phyloP scores from a whole-genome alignment of 2,888 invertebrate species.

The Autographa pulchrina region DNA sequence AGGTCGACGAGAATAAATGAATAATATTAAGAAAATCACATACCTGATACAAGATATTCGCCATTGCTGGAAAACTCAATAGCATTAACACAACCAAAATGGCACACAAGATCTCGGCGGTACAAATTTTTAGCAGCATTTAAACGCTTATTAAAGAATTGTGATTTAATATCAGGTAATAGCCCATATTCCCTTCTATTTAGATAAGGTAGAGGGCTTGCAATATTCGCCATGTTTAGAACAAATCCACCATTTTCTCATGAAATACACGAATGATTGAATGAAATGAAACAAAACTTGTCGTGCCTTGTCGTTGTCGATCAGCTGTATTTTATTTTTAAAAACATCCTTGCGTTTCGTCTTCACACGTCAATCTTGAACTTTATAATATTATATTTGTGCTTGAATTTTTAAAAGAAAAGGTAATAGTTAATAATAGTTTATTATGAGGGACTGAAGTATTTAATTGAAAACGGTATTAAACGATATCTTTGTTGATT shows the following conservation, averaged over 20 bases:
- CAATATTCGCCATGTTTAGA: slow-evolving; percentile 84
- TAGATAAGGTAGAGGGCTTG: slow-evolving; percentile 90
- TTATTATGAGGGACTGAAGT: too few species aligned
- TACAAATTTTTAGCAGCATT: slow-evolving; percentile 93
- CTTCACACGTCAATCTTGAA: background rate
- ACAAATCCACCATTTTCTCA: slow-evolving; percentile 82
- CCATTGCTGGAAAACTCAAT: slow-evolving; percentile 98
- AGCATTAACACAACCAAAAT: slow-evolving; percentile 99
- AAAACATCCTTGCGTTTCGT: slow-evolving; percentile 73
- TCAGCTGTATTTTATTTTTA: slow-evolving; percentile 87
- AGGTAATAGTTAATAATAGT: too few species aligned
- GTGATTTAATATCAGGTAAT: slow-evolving; percentile 88
- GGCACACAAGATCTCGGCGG: slow-evolving; percentile 95
- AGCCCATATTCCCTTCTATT: slow-evolving; percentile 90
- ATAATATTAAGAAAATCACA: slow-evolving; percentile 62
- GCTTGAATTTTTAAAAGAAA: too few species aligned
- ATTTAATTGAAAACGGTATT: too few species aligned
- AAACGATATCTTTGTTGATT: too few species aligned
- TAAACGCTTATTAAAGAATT: slow-evolving; percentile 90
- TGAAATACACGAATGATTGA: slow-evolving; percentile 37
- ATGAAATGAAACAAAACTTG: slow-evolving; percentile 71
- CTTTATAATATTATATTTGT: too few species aligned
- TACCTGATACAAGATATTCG: slow-evolving; percentile 96
- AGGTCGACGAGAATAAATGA: background rate
- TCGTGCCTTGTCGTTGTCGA: slow-evolving; percentile 64